Evolutionary conservation across 2,888 invertebrate genomes (phyloP), one percentile per base, ranked within the genome.

Genomic region (Melanostoma mellinum): DNA sequence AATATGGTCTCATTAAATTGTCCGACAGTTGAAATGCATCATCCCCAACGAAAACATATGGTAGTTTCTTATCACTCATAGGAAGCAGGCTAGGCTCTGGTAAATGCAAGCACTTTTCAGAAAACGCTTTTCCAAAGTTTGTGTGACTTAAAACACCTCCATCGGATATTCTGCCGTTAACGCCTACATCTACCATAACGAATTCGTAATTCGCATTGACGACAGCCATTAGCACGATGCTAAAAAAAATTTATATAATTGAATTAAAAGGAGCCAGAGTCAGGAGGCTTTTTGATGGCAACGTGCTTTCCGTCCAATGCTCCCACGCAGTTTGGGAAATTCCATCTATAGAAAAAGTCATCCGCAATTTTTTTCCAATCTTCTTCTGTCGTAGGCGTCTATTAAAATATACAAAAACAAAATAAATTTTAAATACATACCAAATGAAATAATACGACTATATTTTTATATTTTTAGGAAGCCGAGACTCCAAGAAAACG

Each of bases 261-360:
- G 42, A 65, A 85, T 50, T 77, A 80, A 44, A 73, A 77, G n/a
- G 63, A 65, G 9, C 76, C 73, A 32, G 80, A 76, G 6, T 63
- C 35, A 30, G 63, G 46, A 30, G 80, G 76, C n/a, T 85, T 80
- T 48, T 30, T 50, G 33, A 85, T 69, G 6, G 68, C 56, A 40
- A 74, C 35, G 50, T 81, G 72, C 32, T 85, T 85, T 44, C 68
- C 73, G 55, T 69, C 76, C 2, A 82, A 3, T 30, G 74, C 78
- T 38, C 69, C 78, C 46, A 72, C 36, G 30, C 68, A 78, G 35
- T 78, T 63, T 38, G 79, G 73, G 58, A 78, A 81, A 67, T 75
- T 74, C 68, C 73, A 77, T 35, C 36, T 36, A 55, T 1, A 40
- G 38, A 36, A 35, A 67, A 76, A 82, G 1, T 40, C 52, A 5